phyloP scores from a whole-genome alignment of 2,797 vertebrate genomes.

The Calcarius lapponicus region DNA sequence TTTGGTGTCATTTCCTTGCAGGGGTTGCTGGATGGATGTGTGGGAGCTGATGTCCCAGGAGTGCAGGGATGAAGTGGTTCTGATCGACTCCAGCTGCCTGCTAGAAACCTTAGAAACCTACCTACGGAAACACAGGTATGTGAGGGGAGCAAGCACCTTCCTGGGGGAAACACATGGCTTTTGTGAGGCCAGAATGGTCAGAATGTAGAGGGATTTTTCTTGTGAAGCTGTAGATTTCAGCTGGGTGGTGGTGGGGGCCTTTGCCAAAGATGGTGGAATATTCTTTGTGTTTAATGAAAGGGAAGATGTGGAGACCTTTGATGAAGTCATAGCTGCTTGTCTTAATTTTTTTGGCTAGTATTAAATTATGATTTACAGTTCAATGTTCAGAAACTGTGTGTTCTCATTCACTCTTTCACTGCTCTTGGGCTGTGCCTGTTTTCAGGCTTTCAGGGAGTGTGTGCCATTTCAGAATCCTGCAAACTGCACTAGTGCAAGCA shows the following conservation, averaged over 20 bases:
- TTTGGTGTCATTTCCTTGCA: constrained; percentile 54
- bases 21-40: constrained; percentile 98
- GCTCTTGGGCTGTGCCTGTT: neutral
- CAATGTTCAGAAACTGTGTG: neutral
- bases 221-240: neutral
- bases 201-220: no score
- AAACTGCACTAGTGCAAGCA: neutral
- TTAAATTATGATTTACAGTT: neutral
- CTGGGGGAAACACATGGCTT: fast-evolving
- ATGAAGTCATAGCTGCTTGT: neutral
- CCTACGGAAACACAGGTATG: constrained; percentile 94
- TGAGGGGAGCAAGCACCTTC: neutral
- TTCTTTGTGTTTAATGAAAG: neutral
- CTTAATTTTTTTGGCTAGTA: neutral
- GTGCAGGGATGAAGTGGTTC: constrained; percentile 95
- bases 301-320: neutral
- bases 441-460: neutral
- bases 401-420: neutral
- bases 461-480: neutral
- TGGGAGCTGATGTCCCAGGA: constrained; percentile 99
- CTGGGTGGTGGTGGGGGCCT: neutral
- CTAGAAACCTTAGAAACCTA: constrained; percentile 96
- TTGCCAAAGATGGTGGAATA: neutral
- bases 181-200: fast-evolving
- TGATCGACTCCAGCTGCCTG: constrained; percentile 93